Evolutionary conservation across 2,113 vertebrate genomes (phyloP).

Genomic region (Anoura caudifer): DNA sequence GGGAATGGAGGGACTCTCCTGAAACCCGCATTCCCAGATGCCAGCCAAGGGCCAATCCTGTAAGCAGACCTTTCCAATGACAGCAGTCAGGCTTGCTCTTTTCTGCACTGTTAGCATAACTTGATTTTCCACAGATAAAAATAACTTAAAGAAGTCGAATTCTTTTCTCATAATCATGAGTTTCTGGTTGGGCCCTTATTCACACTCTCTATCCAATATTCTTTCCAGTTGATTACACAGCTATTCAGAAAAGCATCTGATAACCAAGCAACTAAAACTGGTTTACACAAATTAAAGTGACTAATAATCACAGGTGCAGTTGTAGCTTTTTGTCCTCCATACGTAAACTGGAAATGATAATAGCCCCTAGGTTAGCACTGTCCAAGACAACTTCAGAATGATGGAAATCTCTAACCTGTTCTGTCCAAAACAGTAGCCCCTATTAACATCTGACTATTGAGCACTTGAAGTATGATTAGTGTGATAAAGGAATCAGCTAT

Average conservation of each 20-base stretch:
- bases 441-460: background rate
- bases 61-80: background rate
- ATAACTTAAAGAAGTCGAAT: slow-evolving; percentile 6
- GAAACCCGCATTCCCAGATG: background rate
- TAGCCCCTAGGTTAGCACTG: background rate
- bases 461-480: background rate
- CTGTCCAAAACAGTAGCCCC: background rate
- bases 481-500: background rate
- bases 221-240: background rate
- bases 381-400: background rate
- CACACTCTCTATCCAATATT: background rate
- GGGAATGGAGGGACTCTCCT: background rate
- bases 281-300: background rate
- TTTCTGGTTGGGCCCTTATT: background rate
- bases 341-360: background rate
- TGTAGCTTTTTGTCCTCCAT: background rate
- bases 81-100: background rate
- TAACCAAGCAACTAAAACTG: background rate
- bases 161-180: background rate
- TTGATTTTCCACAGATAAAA: slow-evolving; percentile 15
- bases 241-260: background rate
- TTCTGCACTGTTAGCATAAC: background rate
- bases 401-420: background rate
- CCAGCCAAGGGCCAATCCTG: background rate
- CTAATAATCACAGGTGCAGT: background rate